Conservation (phyloP, 1,140 invertebrate species). For the Nomia melanderi region DNA sequence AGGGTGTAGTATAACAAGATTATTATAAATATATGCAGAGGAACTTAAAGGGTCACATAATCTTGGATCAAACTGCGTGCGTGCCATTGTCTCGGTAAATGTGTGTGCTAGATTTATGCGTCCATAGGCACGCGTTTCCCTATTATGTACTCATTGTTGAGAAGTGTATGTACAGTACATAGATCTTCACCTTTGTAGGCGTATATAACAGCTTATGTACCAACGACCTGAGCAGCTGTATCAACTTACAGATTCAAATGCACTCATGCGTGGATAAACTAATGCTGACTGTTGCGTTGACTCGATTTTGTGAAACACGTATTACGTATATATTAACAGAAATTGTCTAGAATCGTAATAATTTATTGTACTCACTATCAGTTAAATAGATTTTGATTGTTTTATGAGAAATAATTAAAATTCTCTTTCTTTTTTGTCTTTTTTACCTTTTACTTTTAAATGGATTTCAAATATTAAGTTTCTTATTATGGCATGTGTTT, state of each 20-base stretch:
- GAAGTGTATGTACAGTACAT: constrained; percentile 4
- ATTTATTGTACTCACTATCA: too few relatives aligned
- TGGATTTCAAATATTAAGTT: too few relatives aligned
- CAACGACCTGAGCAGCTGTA: not conserved
- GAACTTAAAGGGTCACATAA: not conserved
- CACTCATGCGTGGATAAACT: not conserved
- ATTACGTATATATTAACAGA: not conserved
- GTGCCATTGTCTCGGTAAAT: constrained; percentile 9
- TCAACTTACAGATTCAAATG: not conserved
- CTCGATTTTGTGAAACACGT: not conserved
- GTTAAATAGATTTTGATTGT: too few relatives aligned
- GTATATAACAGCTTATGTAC: not conserved
- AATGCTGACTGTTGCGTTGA: not conserved
- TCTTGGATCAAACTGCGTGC: not conserved
- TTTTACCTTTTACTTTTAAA: too few relatives aligned
- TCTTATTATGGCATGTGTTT: too few relatives aligned
- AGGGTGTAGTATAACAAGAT: not conserved
- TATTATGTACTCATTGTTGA: constrained; percentile 35
- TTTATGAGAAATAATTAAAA: too few relatives aligned
- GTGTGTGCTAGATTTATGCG: constrained; percentile 28
- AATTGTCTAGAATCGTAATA: too few relatives aligned
- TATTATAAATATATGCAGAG: not conserved
- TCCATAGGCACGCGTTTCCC: constrained; percentile 5
- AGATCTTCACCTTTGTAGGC: constrained; percentile 13
- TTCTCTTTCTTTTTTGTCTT: too few relatives aligned